Conservation (phyloP, 2,113 vertebrate species). For the Chamaetylas fuelleborni region DNA sequence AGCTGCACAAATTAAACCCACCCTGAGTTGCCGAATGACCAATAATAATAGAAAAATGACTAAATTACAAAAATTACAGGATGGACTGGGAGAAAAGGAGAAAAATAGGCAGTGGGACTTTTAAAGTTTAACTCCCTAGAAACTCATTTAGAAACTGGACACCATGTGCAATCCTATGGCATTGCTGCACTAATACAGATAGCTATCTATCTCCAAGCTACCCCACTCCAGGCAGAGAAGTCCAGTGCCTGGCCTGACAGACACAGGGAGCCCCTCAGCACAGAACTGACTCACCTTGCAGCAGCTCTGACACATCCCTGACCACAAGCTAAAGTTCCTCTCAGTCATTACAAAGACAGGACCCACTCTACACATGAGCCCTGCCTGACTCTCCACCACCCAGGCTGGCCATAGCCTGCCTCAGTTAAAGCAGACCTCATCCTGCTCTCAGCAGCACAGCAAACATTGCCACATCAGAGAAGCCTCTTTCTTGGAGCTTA, state of each 20-base stretch:
- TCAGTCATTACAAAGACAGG: background rate
- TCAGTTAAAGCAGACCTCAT: fast-evolving
- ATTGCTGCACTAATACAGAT: background rate
- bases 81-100: background rate
- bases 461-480: background rate
- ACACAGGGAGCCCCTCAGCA: background rate
- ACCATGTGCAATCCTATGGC: background rate
- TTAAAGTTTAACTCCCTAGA: background rate
- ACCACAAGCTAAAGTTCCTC: background rate
- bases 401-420: background rate
- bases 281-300: background rate
- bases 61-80: background rate
- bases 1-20: background rate
- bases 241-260: background rate
- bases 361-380: fast-evolving
- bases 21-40: background rate
- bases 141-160: background rate
- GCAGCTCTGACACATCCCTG: background rate
- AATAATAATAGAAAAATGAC: background rate
- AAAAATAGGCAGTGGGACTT: background rate
- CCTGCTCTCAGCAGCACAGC: background rate
- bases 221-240: background rate
- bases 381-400: background rate
- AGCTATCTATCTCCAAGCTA: background rate
- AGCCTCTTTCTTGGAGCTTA: background rate